Percentiles rank a stretch among this genome's conserved stretches.
phyloP scores from a whole-genome alignment of 1,140 invertebrate genomes.

The Thaumetopoea pityocampa region DNA sequence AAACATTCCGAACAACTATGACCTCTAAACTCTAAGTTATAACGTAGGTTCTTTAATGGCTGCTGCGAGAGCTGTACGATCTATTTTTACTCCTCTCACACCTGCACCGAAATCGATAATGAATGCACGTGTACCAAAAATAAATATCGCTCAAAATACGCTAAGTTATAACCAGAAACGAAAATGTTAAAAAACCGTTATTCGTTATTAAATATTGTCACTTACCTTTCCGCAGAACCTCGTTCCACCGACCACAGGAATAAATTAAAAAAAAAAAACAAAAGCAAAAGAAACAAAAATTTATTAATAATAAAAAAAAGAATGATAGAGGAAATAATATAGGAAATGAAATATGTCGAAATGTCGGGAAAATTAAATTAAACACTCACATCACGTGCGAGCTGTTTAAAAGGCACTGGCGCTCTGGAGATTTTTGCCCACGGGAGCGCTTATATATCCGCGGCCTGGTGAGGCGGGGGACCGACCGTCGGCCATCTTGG shows the following conservation, averaged over 20 bases:
- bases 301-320: constrained; percentile 13
- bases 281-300: constrained; percentile 20
- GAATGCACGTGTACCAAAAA: constrained; percentile 38
- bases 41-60: too few relatives aligned
- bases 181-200: constrained; percentile 1
- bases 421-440: constrained; percentile 37
- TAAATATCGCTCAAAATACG: constrained; percentile 16
- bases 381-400: constrained; percentile 35
- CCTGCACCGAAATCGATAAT: constrained; percentile 50
- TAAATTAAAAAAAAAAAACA: constrained; percentile 17
- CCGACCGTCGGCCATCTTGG: constrained; percentile 57
- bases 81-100: constrained; percentile 45
- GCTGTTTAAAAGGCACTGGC: constrained; percentile 45
- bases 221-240: constrained; percentile 21
- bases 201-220: constrained; percentile 5
- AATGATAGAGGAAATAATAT: constrained; percentile 32
- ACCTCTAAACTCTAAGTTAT: too few relatives aligned
- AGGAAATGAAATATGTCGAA: constrained; percentile 33
- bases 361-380: constrained; percentile 32
- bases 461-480: constrained; percentile 33
- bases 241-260: constrained; percentile 17
- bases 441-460: constrained; percentile 55
- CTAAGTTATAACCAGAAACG: constrained; percentile 2
- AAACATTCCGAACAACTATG: too few relatives aligned
- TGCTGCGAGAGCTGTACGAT: constrained; percentile 26